Conservation (phyloP, 2,113 vertebrate genomes). For the Platycercus adscitus region DNA sequence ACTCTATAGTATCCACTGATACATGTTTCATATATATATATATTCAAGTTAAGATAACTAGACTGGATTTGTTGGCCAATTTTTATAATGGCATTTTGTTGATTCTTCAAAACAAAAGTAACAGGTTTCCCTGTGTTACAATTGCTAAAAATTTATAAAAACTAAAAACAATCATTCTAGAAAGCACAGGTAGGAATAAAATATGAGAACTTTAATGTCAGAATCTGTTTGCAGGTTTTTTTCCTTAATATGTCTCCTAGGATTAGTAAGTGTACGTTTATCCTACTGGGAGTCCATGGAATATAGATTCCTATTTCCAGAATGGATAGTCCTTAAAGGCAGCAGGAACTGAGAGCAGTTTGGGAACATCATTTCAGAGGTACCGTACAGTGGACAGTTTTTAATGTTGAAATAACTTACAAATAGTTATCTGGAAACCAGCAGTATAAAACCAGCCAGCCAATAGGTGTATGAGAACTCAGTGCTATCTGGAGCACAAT, state of each 20-base stretch:
- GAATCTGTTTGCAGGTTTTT: not conserved
- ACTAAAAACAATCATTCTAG: not conserved
- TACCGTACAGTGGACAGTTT: not conserved
- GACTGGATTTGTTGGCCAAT: not conserved
- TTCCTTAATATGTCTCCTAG: not conserved
- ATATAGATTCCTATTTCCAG: not conserved
- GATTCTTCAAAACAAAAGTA: not conserved
- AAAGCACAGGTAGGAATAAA: not conserved
- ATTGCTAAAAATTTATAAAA: not conserved
- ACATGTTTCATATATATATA: too few species aligned
- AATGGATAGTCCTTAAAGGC: not conserved
- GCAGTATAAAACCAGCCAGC: not conserved
- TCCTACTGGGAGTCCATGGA: not conserved
- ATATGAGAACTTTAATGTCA: not conserved
- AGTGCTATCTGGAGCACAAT: too few species aligned
- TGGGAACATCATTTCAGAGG: not conserved
- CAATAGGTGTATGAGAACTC: fast-evolving
- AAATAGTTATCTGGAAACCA: not conserved
- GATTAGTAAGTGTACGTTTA: not conserved
- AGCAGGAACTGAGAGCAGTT: not conserved
- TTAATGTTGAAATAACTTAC: not conserved
- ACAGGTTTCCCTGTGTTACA: not conserved
- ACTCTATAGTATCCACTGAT: not conserved
- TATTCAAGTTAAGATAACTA: not conserved
- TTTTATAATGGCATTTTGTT: not conserved